A percentile compares a stretch with the other conserved stretches of the same genome.
phyloP scores from a whole-genome alignment of 2,113 vertebrate genomes.

The Cheilinus undulatus region DNA sequence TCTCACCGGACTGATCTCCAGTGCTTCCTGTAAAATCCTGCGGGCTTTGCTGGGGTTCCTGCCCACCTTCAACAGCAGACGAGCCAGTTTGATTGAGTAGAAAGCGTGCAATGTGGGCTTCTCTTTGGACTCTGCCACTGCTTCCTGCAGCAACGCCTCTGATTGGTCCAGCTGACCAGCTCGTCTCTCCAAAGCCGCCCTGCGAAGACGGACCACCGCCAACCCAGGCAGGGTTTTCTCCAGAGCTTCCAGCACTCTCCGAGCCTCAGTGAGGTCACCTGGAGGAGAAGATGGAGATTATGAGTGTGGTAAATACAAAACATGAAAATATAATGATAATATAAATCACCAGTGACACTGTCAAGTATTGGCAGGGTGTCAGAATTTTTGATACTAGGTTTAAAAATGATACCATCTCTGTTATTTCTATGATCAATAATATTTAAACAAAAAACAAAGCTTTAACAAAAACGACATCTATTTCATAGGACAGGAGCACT shows the following conservation, averaged over 20 bases:
- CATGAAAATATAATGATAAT: too few relatives aligned
- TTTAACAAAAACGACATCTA: too few relatives aligned
- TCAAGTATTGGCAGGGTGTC: too few relatives aligned
- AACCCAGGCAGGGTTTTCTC: slow-evolving; percentile 83
- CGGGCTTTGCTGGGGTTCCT: slow-evolving; percentile 80
- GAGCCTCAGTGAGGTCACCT: slow-evolving; percentile 84
- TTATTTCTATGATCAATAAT: too few relatives aligned
- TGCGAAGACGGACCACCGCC: slow-evolving; percentile 83
- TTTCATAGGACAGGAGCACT: too few relatives aligned
- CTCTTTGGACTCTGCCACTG: slow-evolving; percentile 81
- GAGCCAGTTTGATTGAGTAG: slow-evolving; percentile 87
- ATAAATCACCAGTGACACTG: too few relatives aligned
- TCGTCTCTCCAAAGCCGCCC: slow-evolving; percentile 85
- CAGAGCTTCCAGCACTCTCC: slow-evolving; percentile 80
- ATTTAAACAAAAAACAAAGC: too few relatives aligned
- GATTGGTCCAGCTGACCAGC: slow-evolving; percentile 82
- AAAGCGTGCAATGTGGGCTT: slow-evolving; percentile 83
- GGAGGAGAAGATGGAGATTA: not conserved
- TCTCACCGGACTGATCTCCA: slow-evolving; percentile 87
- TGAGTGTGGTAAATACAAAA: too few relatives aligned
- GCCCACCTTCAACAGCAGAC: slow-evolving; percentile 84
- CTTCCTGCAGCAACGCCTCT: slow-evolving; percentile 82
- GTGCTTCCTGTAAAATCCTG: slow-evolving; percentile 82
- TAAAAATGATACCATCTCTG: too few relatives aligned
- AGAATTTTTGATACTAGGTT: too few relatives aligned